Evolutionary conservation across 30 jellyfish, hydroid and myxozoan species (phyloP), one percentile per base, ranked within the genome.

Genomic region (Clytia hemisphaerica): DNA sequence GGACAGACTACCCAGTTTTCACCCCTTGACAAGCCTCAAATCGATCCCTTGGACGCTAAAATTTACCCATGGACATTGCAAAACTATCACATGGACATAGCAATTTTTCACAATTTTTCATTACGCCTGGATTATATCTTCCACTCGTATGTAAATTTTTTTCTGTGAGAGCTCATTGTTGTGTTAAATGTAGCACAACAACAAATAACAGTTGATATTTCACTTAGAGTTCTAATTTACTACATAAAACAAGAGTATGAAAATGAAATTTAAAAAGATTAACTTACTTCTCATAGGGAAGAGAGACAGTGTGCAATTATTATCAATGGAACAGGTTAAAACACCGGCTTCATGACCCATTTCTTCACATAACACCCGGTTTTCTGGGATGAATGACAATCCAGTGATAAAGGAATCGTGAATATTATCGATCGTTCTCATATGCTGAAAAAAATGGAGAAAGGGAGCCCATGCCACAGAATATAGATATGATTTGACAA

Each of bases 361-460:
- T 2, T 67, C 91, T 80, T 88, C 95, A 55, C 85, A 74, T 14
- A 69, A 27, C 44, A 63, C 24, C 57, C 75, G 71, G 7, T 82
- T 73, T 24, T 68, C 90, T 4, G 98, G 95, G 4, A 88, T 67
- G 33, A 88, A 88, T 25, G 98, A 83, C 35, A 88, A 72, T 45
- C 94, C 98, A 42, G 98, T 88, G 14, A 88, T 91, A 60, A 88
- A 88, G 7, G 73, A 80, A 64, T 76, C 79, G 72, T 88, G 98
- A 4, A 80, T 77, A 35, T 66, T 72, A 21, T 69, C 61, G n/a
- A 81, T 60, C 47, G 88, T 75, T 54, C 69, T 93, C 0, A 88
- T 69, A 18, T 83, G 95, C 98, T 88, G 51, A 51, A 75, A 78
- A 54, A 18, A 25, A 58, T 29, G 14, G 2, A 58, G 37, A 58